Evolutionary conservation across 2,888 invertebrate genomes (phyloP).

Genomic region (Polietes domitor): DNA sequence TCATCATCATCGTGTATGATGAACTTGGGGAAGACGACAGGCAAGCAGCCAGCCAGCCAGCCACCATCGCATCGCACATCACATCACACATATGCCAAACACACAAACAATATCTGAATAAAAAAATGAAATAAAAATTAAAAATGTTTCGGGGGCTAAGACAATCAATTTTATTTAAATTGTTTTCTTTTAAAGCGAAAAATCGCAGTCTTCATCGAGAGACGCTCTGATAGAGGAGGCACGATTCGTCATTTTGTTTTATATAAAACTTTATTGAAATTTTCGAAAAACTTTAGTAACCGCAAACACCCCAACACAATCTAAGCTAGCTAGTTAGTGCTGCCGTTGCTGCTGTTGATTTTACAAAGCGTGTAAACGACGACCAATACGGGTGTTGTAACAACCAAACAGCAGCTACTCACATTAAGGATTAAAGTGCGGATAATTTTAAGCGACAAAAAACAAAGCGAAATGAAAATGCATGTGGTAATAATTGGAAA

Average conservation of each 20-base stretch:
- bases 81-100: conserved; percentile 42
- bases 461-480: conserved; percentile 16
- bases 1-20: too few relatives aligned
- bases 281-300: conserved; percentile 40
- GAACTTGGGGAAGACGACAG: conserved; percentile 16
- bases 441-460: background rate
- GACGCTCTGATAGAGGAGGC: conserved; percentile 23
- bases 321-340: too few relatives aligned
- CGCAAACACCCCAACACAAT: background rate
- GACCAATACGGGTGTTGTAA: background rate
- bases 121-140: background rate
- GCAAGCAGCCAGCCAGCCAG: too few relatives aligned
- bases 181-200: conserved; percentile 50
- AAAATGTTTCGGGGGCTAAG: conserved; percentile 26
- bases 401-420: background rate
- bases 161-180: conserved; percentile 58
- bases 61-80: background rate
- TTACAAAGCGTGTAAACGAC: conserved; percentile 14
- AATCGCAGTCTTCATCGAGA: conserved; percentile 50
- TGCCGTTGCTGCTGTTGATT: background rate
- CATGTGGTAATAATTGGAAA: conserved; percentile 30
- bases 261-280: conserved; percentile 47
- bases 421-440: conserved; percentile 11
- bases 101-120: background rate
- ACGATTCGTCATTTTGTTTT: background rate